Evolutionary conservation across 2,113 vertebrate species (phyloP), one percentile per base, ranked within the genome.

Genomic region (Nesogale talazaci): DNA sequence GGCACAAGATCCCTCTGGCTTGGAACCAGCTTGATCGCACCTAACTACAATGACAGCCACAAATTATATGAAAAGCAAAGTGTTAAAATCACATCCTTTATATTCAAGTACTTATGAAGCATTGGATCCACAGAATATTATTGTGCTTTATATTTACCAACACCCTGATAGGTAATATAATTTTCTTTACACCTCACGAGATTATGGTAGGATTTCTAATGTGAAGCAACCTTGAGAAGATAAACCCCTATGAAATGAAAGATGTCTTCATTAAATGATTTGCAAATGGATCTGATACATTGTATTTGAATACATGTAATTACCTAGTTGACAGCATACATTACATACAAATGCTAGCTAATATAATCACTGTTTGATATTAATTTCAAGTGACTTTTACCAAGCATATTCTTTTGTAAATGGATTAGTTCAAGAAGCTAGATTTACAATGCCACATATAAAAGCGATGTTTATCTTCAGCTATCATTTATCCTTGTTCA

Each of bases 291-390:
- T 40, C 52, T 92, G 29, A 70, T 80, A 94, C 93, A 91, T 77
- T 23, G 2, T 70, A 85, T 94, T 93, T 93, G 59, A 89, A 88
- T 74, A 76, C 75, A 67, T 85, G 8, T 91, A 78, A 93, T 87
- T 86, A 42, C 14, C 31, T 79, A 82, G 27, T 27, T 38, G 70
- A 38, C 70, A 74, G 36, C n/a, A 93, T 78, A 25, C 4, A 82
- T 79, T 90, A 69, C 14, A 89, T 85, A 85, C 29, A 91, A 94
- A 88, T 91, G 86, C 87, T 78, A 93, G 77, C 34, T 83, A 92
- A 46, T 59, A 74, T 38, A 95, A n/a, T 69, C 23, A 72, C 69
- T 88, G 14, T 7, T 79, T 67, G 23, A 89, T 5, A 72, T 80
- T 94, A 92, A 78, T 92, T 94, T 86, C 23, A 80, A 42, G 4